These are phyloP conservation scores for Nephrocerus scutellatus DNA, from an alignment of 2,888 invertebrate species.

Conservation along the genomic window DNA sequence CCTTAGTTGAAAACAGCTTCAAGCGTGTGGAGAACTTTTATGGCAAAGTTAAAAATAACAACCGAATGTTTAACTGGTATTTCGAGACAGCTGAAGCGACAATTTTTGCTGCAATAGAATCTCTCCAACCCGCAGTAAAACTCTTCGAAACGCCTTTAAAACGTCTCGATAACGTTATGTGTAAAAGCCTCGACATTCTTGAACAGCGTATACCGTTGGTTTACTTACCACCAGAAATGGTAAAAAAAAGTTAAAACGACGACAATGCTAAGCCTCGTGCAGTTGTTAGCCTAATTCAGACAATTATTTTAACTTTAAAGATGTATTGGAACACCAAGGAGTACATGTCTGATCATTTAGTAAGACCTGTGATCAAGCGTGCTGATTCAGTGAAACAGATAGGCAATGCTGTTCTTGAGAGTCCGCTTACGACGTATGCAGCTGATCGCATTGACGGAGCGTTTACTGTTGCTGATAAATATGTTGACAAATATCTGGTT, in stretches of 20 bases:
- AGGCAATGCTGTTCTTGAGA: slow-evolving; percentile 62
- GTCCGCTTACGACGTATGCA: slow-evolving; percentile 63
- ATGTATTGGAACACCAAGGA: slow-evolving; percentile 74
- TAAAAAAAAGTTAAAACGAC: slow-evolving; percentile 46
- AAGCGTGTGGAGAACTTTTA: slow-evolving; percentile 69
- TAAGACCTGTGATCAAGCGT: slow-evolving; percentile 63
- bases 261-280: neutral
- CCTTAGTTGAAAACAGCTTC: slow-evolving; percentile 74
- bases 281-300: slow-evolving; percentile 23
- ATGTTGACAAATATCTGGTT: slow-evolving; percentile 74
- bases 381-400: slow-evolving; percentile 79
- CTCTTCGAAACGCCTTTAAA: slow-evolving; percentile 66
- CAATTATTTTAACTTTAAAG: slow-evolving; percentile 49
- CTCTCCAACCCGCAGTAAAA: slow-evolving; percentile 66
- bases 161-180: slow-evolving; percentile 68
- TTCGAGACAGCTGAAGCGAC: slow-evolving; percentile 69
- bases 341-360: slow-evolving; percentile 60
- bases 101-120: slow-evolving; percentile 62
- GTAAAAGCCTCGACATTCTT: slow-evolving; percentile 76
- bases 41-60: slow-evolving; percentile 66
- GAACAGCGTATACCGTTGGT: slow-evolving; percentile 77
- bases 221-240: slow-evolving; percentile 76
- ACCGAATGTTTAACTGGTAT: slow-evolving; percentile 68
- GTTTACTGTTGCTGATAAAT: slow-evolving; percentile 69
- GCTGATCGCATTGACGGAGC: slow-evolving; percentile 70